Percentiles rank a stretch among this genome's conserved stretches.
Conservation (phyloP, 2,113 vertebrate genomes). For the Phodopus roborovskii region DNA sequence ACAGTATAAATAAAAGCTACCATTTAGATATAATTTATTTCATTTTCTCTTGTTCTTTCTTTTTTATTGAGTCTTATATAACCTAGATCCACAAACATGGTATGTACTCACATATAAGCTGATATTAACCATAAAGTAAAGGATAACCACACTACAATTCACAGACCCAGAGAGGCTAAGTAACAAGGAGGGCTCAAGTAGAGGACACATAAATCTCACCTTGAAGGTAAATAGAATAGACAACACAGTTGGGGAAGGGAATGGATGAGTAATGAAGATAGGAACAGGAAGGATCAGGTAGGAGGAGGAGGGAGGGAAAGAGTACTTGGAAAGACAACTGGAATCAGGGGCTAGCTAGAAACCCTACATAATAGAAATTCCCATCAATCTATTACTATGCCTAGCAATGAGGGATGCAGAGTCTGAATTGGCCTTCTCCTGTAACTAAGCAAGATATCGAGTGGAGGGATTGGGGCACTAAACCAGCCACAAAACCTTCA, state of each 20-base stretch:
- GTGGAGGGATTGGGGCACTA: neutral
- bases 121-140: neutral
- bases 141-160: neutral
- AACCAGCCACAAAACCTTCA: neutral
- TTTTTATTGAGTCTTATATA: neutral
- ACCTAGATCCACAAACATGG: neutral
- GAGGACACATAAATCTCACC: neutral
- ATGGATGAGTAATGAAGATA: neutral
- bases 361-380: neutral
- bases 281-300: neutral
- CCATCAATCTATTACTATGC: neutral
- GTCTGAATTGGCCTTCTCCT: neutral
- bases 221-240: neutral
- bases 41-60: neutral
- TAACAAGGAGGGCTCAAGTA: neutral
- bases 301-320: neutral
- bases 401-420: neutral
- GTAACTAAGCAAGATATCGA: neutral
- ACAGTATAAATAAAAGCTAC: neutral
- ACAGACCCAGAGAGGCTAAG: neutral
- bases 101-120: neutral
- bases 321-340: neutral
- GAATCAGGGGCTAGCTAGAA: neutral
- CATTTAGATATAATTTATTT: neutral
- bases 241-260: neutral